Evolutionary conservation across 2,113 vertebrate genomes (phyloP).

Genomic region (Sylvicapra grimmia): DNA sequence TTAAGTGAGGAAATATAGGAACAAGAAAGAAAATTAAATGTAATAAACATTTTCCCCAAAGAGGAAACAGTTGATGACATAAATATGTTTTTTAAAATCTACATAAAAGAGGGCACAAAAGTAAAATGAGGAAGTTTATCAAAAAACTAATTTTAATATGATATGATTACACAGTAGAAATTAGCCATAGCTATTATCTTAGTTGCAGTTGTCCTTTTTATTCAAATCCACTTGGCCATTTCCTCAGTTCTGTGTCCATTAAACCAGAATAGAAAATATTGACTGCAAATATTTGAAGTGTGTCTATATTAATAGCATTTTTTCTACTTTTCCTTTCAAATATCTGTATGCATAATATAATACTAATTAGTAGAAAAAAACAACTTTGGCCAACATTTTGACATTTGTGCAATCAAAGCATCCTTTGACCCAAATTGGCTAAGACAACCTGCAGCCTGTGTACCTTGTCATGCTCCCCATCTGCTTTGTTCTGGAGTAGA

Average conservation of each 20-base stretch:
- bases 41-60: not conserved
- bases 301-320: not conserved
- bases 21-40: not conserved
- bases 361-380: not conserved
- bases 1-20: not conserved
- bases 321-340: not conserved
- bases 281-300: not conserved
- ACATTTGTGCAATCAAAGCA: not conserved
- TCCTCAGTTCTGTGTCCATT: not conserved
- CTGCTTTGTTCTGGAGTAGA: not conserved
- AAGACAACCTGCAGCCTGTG: not conserved
- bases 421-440: not conserved
- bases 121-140: not conserved
- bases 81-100: not conserved
- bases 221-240: not conserved
- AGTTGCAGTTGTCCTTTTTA: not conserved
- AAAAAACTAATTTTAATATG: not conserved
- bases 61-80: not conserved
- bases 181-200: not conserved
- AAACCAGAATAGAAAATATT: not conserved
- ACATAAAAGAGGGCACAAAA: not conserved
- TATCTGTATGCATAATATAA: not conserved
- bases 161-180: not conserved
- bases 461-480: not conserved
- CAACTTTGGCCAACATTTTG: not conserved